Evolutionary conservation across 2,113 vertebrate genomes (phyloP), one percentile per base, ranked within the genome.

Genomic region (Ptyas mucosa): DNA sequence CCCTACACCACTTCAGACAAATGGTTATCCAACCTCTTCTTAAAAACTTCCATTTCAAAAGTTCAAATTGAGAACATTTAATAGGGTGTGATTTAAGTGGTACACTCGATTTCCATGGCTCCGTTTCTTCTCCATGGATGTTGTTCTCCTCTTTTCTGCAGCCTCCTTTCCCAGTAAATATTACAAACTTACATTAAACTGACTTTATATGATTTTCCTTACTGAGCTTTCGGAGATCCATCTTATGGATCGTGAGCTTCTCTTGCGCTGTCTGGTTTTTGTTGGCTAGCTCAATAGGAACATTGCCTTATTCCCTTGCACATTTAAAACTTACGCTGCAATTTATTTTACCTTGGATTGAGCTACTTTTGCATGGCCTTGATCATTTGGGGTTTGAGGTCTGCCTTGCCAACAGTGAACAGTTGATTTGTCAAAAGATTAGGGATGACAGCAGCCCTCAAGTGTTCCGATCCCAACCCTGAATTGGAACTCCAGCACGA

Each of bases 391-490:
- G 21, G 58, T 55, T 88, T 75, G 51, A 92, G 87, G 51, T 92
- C 52, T 92, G 58, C 53, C 64, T 85, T 89, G 52, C 34, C 69
- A 89, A 49, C 24, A 49, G 87, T 9, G 87, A 89, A 43, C 39
- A 89, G 53, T 39, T 34, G 88, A 75, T 92, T 89, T 92, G 26
- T 51, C 53, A 15, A 89, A 61, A 88, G 88, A 92, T 85, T 58
- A 58, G 64, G 12, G 26, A 85, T 51, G 26, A 85, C 24, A n/a
- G 69, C 53, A 89, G 10, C 20, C 64, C 24, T 75, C 64, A 89
- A 58, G 85, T 34, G 88, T 92, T 89, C 92, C 53, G 9, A 89
- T 85, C 34, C 75, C 34, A 81, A 21, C 39, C 39, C 8, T 43
- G 24, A 86, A n/a, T 14, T 23, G 26, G 20, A 12, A 34, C n/a